These are phyloP conservation scores for Sthenelais limicola DNA, from an alignment of 2,888 invertebrate genomes.

Conservation along the genomic window DNA sequence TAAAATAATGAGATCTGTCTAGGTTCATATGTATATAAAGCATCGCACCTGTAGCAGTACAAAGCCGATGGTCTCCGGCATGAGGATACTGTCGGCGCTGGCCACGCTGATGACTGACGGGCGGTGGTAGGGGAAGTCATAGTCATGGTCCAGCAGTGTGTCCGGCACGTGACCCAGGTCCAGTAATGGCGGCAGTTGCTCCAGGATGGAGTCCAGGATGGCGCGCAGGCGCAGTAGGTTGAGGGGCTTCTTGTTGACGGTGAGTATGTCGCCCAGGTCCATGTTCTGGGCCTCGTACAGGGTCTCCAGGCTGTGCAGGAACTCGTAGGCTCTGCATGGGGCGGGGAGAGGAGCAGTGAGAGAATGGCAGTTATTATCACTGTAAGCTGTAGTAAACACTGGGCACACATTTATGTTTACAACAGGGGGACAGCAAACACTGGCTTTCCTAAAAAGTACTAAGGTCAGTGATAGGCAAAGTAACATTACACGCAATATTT, in stretches of 20 bases:
- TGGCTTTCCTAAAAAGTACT: too few species aligned
- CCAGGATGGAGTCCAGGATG: conserved; percentile 65
- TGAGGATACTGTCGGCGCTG: conserved; percentile 60
- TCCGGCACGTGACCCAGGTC: conserved; percentile 60
- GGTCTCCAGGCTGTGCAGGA: conserved; percentile 60
- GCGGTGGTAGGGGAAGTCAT: conserved; percentile 68
- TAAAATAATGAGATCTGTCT: too few species aligned
- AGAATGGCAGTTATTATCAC: too few species aligned
- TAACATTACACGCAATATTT: too few species aligned
- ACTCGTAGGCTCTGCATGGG: conserved; percentile 59
- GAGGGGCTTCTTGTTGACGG: conserved; percentile 4
- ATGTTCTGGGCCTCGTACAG: conserved; percentile 68
- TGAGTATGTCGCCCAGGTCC: conserved; percentile 60
- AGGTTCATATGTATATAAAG: too few species aligned
- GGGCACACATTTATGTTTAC: too few species aligned
- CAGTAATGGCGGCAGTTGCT: conserved; percentile 66
- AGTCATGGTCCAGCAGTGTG: conserved; percentile 52
- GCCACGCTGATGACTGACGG: conserved; percentile 66
- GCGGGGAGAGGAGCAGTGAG: too few species aligned
- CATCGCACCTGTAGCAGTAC: conserved; percentile 66
- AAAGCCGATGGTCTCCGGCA: conserved; percentile 69
- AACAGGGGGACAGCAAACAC: too few species aligned
- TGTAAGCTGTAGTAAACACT: too few species aligned
- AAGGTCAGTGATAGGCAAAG: too few species aligned
- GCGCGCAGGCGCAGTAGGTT: conserved; percentile 58